These are phyloP conservation scores for Salarias fasciatus DNA, from an alignment of 2,797 vertebrate genomes.

Conservation along the genomic window DNA sequence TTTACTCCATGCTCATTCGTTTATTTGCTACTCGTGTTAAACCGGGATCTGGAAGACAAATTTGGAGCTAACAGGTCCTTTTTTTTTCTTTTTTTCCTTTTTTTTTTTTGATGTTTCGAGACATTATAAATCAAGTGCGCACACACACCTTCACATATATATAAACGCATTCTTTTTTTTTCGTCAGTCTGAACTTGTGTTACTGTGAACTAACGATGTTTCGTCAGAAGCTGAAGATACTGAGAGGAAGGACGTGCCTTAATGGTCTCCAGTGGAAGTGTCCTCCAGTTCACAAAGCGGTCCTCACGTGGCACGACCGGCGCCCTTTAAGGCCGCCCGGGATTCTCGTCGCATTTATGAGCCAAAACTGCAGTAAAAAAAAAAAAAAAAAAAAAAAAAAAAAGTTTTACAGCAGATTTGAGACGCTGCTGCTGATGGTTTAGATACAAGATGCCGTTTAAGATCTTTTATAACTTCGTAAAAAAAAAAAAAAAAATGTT, in stretches of 20 bases:
- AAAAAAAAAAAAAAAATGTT: slow-evolving; percentile 44
- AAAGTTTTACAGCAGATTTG: slow-evolving; percentile 35
- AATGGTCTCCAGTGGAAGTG: slow-evolving; percentile 76
- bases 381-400: not conserved
- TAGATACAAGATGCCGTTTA: slow-evolving; percentile 47
- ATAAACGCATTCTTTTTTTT: slow-evolving; percentile 22
- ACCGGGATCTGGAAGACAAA: slow-evolving; percentile 52
- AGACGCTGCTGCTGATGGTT: slow-evolving; percentile 48
- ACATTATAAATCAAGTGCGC: slow-evolving; percentile 45
- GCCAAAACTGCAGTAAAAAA: slow-evolving; percentile 62
- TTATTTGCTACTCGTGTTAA: slow-evolving; percentile 61
- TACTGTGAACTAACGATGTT: slow-evolving; percentile 67
- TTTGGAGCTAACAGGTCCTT: slow-evolving; percentile 54
- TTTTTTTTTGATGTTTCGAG: slow-evolving; percentile 49
- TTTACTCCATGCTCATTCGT: slow-evolving; percentile 59
- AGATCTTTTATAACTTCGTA: slow-evolving; percentile 74
- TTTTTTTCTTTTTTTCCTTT: not conserved
- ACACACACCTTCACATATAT: slow-evolving; percentile 28
- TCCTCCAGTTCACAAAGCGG: slow-evolving; percentile 56
- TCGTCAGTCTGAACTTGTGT: slow-evolving; percentile 66
- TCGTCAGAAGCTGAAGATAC: slow-evolving; percentile 59
- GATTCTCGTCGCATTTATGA: slow-evolving; percentile 51
- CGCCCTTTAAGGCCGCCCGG: slow-evolving; percentile 38
- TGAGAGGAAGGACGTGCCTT: slow-evolving; percentile 79
- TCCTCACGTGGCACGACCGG: slow-evolving; percentile 33